Evolutionary conservation across 2,888 invertebrate species (phyloP), one percentile per base, ranked within the genome.

Genomic region (Macrophya annulata): DNA sequence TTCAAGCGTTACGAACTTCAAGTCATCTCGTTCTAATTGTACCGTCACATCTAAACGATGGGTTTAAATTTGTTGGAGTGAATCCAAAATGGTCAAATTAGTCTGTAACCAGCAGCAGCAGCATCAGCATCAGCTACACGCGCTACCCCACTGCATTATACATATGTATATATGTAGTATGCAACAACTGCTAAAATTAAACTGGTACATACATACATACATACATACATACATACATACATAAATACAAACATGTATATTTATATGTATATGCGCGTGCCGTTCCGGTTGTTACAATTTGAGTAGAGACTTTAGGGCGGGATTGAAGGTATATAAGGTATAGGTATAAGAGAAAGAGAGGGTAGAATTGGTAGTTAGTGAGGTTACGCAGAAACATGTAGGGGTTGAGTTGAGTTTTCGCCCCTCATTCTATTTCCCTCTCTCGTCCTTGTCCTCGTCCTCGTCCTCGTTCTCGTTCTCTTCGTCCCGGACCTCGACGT

Each of bases 341-440:
- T n/a, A n/a, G 40, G n/a, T 3, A 51, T 10, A 12, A 25, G 31
- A 51, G n/a, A 15, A 31, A 6, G n/a, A 51, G 51, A 25, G 31
- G 31, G n/a, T n/a, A n/a, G 77, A 48, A 77, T 77, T 77, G 77
- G 77, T 55, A 77, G 77, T 77, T 77, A 51, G 77, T 55, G 77
- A 77, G 77, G 77, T 77, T 77, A 77, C n/a, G 37, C 43, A 77
- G 77, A 48, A 55, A 77, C 77, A 77, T 77, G 77, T 25, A 77
- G 43, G 21, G 74, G n/a, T 45, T 74, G 74, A 74, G n/a, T 45
- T 74, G 74, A 74, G 74, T 45, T 74, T 74, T 45, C 74, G 12
- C 74, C 77, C 77, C 40, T 77, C 62, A 45, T 17, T 65, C 74
- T 51, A 71, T 37, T 40, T 48, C 84, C 25, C 12, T 74, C 37